Evolutionary conservation across 2,888 invertebrate genomes (phyloP).

Genomic region (Onchidella celtica): DNA sequence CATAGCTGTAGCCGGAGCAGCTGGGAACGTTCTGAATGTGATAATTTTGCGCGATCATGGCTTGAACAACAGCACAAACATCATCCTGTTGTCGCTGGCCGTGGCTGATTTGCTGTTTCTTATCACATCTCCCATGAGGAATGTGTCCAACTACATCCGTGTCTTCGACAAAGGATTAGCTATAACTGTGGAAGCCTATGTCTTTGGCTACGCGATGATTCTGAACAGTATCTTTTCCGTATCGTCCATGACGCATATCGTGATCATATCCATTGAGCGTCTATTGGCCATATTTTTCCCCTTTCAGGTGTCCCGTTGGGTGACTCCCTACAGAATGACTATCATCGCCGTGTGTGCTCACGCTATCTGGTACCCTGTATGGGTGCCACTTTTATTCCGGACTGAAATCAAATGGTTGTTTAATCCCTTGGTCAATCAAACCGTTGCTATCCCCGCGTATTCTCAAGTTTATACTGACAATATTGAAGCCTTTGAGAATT

Average conservation of each 20-base stretch:
- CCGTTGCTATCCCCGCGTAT: not conserved
- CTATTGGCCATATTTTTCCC: conserved; percentile 3
- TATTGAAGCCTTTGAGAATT: not conserved
- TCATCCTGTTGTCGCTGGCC: conserved; percentile 9
- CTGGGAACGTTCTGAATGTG: not conserved
- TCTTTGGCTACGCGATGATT: not conserved
- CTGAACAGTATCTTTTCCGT: not conserved
- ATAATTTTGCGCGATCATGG: not conserved
- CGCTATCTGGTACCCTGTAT: not conserved
- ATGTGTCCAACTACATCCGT: not conserved
- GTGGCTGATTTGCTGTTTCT: conserved; percentile 24
- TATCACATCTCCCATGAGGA: conserved; percentile 7
- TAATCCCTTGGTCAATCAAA: not conserved
- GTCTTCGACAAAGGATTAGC: not conserved
- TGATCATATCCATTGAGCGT: conserved; percentile 5
- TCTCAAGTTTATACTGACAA: not conserved
- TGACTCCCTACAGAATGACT: not conserved
- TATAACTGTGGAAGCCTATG: not conserved
- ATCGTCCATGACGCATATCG: conserved; percentile 9
- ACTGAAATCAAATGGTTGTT: not conserved
- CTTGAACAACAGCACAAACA: not conserved
- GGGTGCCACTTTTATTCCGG: not conserved
- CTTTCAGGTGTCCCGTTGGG: not conserved
- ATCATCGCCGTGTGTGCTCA: not conserved
- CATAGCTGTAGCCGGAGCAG: not conserved